These are phyloP conservation scores for Nematostella vectensis DNA, from an alignment of 92 coral and sea anemone genomes.

Conservation along the genomic window DNA sequence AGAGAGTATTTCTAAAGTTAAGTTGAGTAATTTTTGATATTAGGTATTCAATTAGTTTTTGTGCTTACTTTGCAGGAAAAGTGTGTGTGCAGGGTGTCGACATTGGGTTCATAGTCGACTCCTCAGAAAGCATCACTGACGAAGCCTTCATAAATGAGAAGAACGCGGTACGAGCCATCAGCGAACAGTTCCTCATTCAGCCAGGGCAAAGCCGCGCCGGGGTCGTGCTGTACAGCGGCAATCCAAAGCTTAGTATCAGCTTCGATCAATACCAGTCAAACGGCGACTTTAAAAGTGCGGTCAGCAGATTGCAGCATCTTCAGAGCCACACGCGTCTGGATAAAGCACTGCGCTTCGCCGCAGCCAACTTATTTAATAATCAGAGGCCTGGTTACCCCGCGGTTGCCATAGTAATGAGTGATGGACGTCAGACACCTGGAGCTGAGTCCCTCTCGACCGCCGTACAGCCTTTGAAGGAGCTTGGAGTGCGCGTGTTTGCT, in stretches of 20 bases:
- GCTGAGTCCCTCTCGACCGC: slow-evolving; percentile 55
- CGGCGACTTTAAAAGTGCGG: slow-evolving; percentile 45
- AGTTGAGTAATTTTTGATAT: too few species aligned
- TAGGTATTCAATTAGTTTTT: neutral
- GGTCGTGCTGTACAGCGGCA: slow-evolving; percentile 64
- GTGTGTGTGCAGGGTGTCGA: slow-evolving; percentile 53
- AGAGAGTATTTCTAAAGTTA: too few species aligned
- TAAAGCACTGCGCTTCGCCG: slow-evolving; percentile 68
- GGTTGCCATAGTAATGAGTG: slow-evolving; percentile 79
- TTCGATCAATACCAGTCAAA: slow-evolving; percentile 26
- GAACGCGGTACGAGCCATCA: slow-evolving; percentile 57
- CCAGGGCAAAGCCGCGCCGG: slow-evolving; percentile 54
- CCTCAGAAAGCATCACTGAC: slow-evolving; percentile 69
- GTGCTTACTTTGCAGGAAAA: slow-evolving; percentile 9
- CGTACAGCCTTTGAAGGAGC: slow-evolving; percentile 53
- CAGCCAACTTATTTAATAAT: slow-evolving; percentile 36
- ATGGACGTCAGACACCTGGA: slow-evolving; percentile 61
- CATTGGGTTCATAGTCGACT: slow-evolving; percentile 67
- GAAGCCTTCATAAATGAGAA: slow-evolving; percentile 56
- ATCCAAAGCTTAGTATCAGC: slow-evolving; percentile 40
- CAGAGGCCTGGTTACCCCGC: slow-evolving; percentile 57
- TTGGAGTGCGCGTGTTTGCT: slow-evolving; percentile 72
- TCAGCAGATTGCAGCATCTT: slow-evolving; percentile 42
- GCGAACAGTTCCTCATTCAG: slow-evolving; percentile 47
- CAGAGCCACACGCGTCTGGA: slow-evolving; percentile 69